Evolutionary conservation across 2,113 vertebrate species (phyloP), one percentile per base, ranked within the genome.

Genomic region (Aphelocoma coerulescens): DNA sequence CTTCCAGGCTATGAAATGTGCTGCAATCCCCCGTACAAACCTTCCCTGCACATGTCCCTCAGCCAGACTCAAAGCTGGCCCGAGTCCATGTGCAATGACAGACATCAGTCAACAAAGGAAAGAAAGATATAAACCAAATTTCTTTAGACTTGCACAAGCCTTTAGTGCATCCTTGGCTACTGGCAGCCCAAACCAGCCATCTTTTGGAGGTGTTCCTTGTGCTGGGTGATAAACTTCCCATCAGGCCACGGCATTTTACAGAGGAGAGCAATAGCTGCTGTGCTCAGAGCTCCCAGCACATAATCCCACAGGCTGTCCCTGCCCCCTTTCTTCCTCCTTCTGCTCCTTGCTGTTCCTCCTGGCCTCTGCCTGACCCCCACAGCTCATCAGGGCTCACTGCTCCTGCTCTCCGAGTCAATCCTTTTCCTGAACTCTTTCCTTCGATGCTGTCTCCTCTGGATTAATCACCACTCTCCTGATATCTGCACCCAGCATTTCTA

Each of bases 291-390:
- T 88, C 48, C 35, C 32, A 62, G 58, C 77, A 69, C 46, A 63
- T 4, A 35, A 20, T 43, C 61, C 48, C 4, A 7, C 57, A 22
- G 44, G 57, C 85, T 87, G 59, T n/a, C 76, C 61, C 68, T 58
- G 73, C 84, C 94, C 73, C 71, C 58, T 23, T 68, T 76, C 83
- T 96, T 84, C 66, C 76, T 79, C 85, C 90, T 90, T 51, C 54
- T 0, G 14, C 88, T 92, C 92, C 84, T 18, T 59, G 72, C 68
- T 3, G 5, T 13, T 54, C 66, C 85, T 85, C 83, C 67, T 91
- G 94, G 88, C 95, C 95, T 91, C 91, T 89, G 95, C 66, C 81
- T 95, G 81, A 96, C 89, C 87, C 75, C 77, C 73, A n/a, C 63
- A 73, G 26, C 89, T 87, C 93, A 81, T 46, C 93, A 71, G 37